phyloP scores from a whole-genome alignment of 2,888 invertebrate species.

The Geotrupes spiniger region DNA sequence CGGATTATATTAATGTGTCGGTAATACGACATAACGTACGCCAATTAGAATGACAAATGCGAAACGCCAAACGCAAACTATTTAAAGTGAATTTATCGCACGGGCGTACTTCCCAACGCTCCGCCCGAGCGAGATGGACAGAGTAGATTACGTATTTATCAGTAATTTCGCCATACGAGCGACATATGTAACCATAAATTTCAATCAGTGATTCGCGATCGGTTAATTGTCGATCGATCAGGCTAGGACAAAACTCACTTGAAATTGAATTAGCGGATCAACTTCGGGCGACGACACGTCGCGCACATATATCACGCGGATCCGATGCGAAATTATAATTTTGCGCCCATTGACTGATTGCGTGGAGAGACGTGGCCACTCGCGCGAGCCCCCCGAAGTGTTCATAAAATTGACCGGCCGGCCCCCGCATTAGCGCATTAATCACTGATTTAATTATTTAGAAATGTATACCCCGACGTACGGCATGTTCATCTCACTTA shows the following conservation, averaged over 20 bases:
- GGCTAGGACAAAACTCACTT: slow-evolving; percentile 18
- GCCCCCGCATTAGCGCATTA: slow-evolving; percentile 6
- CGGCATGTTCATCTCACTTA: too few species aligned
- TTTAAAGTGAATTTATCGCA: slow-evolving; percentile 16
- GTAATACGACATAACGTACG: slow-evolving; percentile 6
- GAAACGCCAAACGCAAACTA: slow-evolving; percentile 10
- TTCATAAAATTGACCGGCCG: slow-evolving; percentile 5
- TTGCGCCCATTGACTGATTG: too few species aligned
- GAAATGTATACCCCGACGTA: neutral
- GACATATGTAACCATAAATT: slow-evolving; percentile 23
- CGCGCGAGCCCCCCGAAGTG: slow-evolving; percentile 4
- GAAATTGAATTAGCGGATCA: slow-evolving; percentile 22
- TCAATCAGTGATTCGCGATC: slow-evolving; percentile 25
- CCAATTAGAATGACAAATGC: slow-evolving; percentile 18
- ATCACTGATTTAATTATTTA: slow-evolving; percentile 9
- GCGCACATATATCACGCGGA: slow-evolving; percentile 7
- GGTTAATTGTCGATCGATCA: slow-evolving; percentile 23
- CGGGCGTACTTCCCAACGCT: neutral
- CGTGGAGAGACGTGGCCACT: neutral
- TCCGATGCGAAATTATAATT: too few species aligned
- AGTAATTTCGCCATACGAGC: slow-evolving; percentile 16
- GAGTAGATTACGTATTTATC: slow-evolving; percentile 17
- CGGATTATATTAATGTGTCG: slow-evolving; percentile 10
- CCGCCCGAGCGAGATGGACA: slow-evolving; percentile 2
- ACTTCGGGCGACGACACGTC: slow-evolving; percentile 5